Percentiles rank a stretch among this genome's conserved stretches.
These are phyloP conservation scores for Anoura caudifer DNA, from an alignment of 2,113 vertebrate species.

Conservation along the genomic window DNA sequence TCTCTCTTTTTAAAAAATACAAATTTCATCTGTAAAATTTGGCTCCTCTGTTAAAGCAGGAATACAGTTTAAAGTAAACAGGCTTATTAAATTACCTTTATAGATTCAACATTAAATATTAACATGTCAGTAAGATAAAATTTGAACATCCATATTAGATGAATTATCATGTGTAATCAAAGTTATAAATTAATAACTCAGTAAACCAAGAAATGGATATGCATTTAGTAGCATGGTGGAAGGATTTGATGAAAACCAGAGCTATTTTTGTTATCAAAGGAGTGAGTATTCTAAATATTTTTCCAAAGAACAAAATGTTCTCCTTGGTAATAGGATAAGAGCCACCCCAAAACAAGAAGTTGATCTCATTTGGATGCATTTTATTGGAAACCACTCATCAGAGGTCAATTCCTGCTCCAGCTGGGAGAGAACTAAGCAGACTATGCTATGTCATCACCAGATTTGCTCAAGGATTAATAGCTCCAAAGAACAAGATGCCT, in stretches of 20 bases:
- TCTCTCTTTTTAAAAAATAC: background rate
- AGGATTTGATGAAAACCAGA: conserved; percentile 59
- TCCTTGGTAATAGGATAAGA: conserved; percentile 34
- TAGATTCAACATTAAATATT: background rate
- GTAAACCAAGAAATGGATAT: conserved; percentile 20
- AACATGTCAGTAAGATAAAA: no score
- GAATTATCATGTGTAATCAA: no score
- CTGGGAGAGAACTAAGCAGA: conserved; percentile 62
- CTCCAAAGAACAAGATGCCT: conserved; percentile 73
- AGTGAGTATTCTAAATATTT: conserved; percentile 51
- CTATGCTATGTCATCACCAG: conserved; percentile 78
- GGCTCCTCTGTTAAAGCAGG: background rate
- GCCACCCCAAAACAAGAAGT: conserved; percentile 68
- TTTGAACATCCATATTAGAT: no score
- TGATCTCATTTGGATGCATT: conserved; percentile 70
- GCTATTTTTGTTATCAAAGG: conserved; percentile 62
- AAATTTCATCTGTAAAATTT: background rate
- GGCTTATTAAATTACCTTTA: background rate
- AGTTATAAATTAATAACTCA: no score
- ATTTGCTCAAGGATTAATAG: conserved; percentile 77
- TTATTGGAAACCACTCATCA: conserved; percentile 69
- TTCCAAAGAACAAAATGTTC: conserved; percentile 66
- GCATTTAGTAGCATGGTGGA: conserved; percentile 32
- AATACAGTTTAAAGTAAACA: background rate
- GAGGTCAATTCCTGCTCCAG: conserved; percentile 56